Evolutionary conservation across 2,888 invertebrate species (phyloP), one percentile per base, ranked within the genome.

Genomic region (Microctonus aethiopoides): DNA sequence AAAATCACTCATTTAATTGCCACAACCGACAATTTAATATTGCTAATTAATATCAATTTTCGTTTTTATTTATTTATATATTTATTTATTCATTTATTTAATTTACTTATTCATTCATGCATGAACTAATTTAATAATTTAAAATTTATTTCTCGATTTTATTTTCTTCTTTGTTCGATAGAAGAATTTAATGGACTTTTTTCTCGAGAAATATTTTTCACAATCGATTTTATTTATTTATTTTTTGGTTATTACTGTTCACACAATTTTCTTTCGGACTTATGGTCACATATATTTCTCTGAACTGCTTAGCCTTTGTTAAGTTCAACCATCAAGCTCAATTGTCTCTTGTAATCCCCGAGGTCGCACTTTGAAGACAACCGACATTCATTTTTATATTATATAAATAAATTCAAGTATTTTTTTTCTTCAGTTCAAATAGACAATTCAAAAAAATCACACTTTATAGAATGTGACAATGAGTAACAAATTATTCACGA

Each of bases 241-340:
- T 57, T 56, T 68, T 39, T n/a, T 36, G 20, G 20, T 36, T 60
- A 36, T 61, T 67, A 46, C 16, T 60, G 16, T 24, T 16, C 11
- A 39, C 60, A 73, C 68, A 68, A 67, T 71, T 56, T 68, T 76
- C 75, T 20, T 16, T 7, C 46, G n/a, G 16, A n/a, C 46, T 20
- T 16, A 1, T 1, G 6, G 13, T 46, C 46, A 46, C 16, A 20
- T 16, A 46, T 16, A 46, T 46, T 46, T 46, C 6, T 46, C n/a
- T n/a, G n/a, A 46, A 46, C 46, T n/a, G 7, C 16, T 46, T 16
- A 72, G 72, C 68, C 74, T 73, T 75, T 75, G 78, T 80, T 80
- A 78, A 78, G 80, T 79, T 81, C 78, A 81, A 80, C 73, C 69
- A 76, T 16, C 20, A 16, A 77, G 81, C 78, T 79, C 78, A 81